Base-by-base conservation (phyloP, 2,797 vertebrate genomes). In the Dermochelys coriacea region DNA sequence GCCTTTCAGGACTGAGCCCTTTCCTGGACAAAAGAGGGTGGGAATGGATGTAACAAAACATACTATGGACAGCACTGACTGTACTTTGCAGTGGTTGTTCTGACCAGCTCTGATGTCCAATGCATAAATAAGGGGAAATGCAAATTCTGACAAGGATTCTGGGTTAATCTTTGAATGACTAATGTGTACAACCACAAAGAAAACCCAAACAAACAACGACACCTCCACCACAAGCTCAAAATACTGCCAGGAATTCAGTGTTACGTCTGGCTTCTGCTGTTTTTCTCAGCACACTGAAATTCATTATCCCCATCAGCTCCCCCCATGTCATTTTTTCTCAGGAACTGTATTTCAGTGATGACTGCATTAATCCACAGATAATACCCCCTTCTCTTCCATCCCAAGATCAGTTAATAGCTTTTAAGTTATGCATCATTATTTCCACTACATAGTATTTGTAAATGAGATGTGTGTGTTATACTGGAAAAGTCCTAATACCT, bases 401-500 rank as follows among this genome's bases (percentile, higher is more conserved):
- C 50, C 41, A 64, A 34, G 14, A 49, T 93, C n/a, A 47, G n/a
- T 89, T 94, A 94, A 92, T 91, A 94, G 61, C 47, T 93, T 93
- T 47, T 78, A 91, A 83, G 52, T 82, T 94, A 79, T 89, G 78
- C 85, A 84, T 75, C 11, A 0, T 88, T 89, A 92, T 85, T 95
- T 87, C 84, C 85, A 88, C 79, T 94, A 1, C 64, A 83, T 45
- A 61, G 79, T 96, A 89, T 89, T 93, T 90, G 86, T 88, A 93
- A 96, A 87, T 64, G 78, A 90, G 81, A 37, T 41, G 87, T 77
- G 93, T 94, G 91, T 95, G 93, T 91, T 84, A 27, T 92, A 86
- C 87, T 96, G 92, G 91, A 96, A 61, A 93, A 93, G 54, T 91
- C 91, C 79, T 94, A 90, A 94, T 93, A 92, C 84, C 94, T 91